Evolutionary conservation across 1,140 invertebrate species (phyloP), one percentile per base, ranked within the genome.

Genomic region (Drosophila rufa): DNA sequence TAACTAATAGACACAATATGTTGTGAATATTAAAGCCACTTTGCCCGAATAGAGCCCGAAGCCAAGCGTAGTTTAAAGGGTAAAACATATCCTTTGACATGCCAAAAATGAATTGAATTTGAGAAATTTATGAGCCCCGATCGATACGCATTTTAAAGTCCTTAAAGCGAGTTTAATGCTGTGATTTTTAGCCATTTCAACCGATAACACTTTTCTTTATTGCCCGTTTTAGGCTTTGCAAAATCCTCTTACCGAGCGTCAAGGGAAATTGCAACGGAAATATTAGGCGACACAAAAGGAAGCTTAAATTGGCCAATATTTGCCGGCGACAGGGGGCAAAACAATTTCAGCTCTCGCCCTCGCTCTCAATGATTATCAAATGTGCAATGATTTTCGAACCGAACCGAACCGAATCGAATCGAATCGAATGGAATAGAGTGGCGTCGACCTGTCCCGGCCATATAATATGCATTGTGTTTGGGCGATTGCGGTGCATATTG

Each of bases 401-500:
- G 25, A 58, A 19, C 59, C 51, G 11, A 38, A 22, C 2, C 15
- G 36, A 17, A 27, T 22, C 60, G 25, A 60, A 36, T 27, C 15
- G 59, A n/a, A 17, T 48, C 60, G 25, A 50, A 48, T 42, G 17
- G 33, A 15, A 38, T 55, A 1, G 53, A 40, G 19, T 55, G 14
- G 11, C 38, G 22, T 64, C 45, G 33, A 43, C 15, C 43, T 67
- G 64, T 50, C 36, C 40, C 47, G 15, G 19, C 36, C 38, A 50
- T 59, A 59, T 71, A 59, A 59, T 50, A 59, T 73, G 69, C 38
- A 73, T 73, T 70, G 51, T 59, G 46, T 33, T 60, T n/a, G 40
- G 22, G 57, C 45, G 55, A 46, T 47, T 71, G 73, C 38, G 30
- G 27, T 58, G 60, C 69, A 74, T 75, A 75, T 76, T 77, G 74